Evolutionary conservation across 2,113 vertebrate species (phyloP).

Genomic region (Grammomys surdaster): DNA sequence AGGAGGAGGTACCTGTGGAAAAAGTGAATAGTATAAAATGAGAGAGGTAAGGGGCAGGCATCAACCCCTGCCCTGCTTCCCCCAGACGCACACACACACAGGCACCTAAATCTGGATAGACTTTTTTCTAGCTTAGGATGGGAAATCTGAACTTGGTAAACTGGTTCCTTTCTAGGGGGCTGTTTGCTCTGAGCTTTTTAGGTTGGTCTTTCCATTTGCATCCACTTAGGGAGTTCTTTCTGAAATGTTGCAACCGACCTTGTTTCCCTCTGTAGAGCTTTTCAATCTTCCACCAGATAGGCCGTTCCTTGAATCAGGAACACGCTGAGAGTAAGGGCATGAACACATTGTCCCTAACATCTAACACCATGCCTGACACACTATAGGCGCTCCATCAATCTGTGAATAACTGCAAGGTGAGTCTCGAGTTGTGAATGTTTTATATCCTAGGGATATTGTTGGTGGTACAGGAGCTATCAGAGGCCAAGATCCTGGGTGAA

Average conservation of each 20-base stretch:
- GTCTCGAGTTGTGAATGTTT: background rate
- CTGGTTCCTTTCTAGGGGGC: slow-evolving; percentile 57
- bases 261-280: background rate
- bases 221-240: slow-evolving; percentile 59
- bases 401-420: background rate
- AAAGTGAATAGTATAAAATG: background rate
- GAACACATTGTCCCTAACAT: background rate
- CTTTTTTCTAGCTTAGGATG: slow-evolving; percentile 62
- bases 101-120: slow-evolving; percentile 39
- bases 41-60: background rate
- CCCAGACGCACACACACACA: too few relatives aligned
- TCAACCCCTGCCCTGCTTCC: background rate
- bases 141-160: slow-evolving; percentile 78
- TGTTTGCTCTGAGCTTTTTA: slow-evolving; percentile 72
- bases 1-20: background rate
- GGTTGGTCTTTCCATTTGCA: slow-evolving; percentile 71
- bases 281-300: background rate
- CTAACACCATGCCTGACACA: fast-evolving
- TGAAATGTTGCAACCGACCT: slow-evolving; percentile 52
- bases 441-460: background rate
- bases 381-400: background rate
- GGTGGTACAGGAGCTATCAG: fast-evolving
- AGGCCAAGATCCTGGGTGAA: background rate
- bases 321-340: background rate
- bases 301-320: background rate